Conservation (phyloP, 2,888 invertebrate genomes). For the Dendrolimus pini region DNA sequence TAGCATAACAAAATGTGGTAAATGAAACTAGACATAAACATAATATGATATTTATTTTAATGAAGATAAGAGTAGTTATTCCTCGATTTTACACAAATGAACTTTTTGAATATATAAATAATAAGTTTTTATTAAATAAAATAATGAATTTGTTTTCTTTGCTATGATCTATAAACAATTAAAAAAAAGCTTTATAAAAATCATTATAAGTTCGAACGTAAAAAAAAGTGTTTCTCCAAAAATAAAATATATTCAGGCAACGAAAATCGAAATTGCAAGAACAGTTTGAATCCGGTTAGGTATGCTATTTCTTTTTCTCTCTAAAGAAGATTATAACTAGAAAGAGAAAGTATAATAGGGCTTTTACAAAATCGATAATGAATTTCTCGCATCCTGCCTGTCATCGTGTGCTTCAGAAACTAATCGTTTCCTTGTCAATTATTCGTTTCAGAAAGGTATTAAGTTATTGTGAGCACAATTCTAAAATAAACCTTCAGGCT, state of each 20-base stretch:
- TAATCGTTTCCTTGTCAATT: conserved; percentile 61
- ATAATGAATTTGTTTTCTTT: too few relatives aligned
- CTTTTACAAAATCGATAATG: conserved; percentile 64
- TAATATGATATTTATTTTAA: too few relatives aligned
- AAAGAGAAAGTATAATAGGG: conserved; percentile 28
- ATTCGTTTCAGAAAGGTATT: conserved; percentile 17
- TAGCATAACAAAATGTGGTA: too few relatives aligned
- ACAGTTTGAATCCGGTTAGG: not conserved
- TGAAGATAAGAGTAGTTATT: too few relatives aligned
- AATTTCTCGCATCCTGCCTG: conserved; percentile 64
- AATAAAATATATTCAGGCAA: not conserved
- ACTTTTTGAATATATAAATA: too few relatives aligned
- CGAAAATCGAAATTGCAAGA: not conserved
- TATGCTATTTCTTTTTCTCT: not conserved
- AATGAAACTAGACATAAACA: too few relatives aligned
- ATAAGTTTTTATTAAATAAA: too few relatives aligned
- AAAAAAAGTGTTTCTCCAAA: too few relatives aligned
- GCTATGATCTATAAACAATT: too few relatives aligned
- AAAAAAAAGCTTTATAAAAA: too few relatives aligned
- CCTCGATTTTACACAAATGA: too few relatives aligned
- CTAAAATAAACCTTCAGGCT: conserved; percentile 9
- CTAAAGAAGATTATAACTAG: conserved; percentile 2
- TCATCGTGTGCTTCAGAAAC: conserved; percentile 68
- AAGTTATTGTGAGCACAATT: conserved; percentile 10
- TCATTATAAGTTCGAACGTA: too few relatives aligned